phyloP scores from a whole-genome alignment of 1,140 invertebrate genomes.

The Colletes gigas region DNA sequence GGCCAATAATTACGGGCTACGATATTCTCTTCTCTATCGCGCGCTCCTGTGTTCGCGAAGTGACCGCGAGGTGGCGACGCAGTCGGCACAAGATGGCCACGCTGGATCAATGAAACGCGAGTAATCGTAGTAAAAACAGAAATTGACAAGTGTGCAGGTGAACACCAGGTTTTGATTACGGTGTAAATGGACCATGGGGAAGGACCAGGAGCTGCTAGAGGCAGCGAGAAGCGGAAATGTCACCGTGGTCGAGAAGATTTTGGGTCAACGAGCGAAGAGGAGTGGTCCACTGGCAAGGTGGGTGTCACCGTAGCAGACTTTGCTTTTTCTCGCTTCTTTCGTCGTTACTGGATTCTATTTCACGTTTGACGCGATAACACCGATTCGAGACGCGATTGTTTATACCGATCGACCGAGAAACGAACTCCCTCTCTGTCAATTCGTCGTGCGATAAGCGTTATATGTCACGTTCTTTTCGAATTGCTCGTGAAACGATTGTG shows the following conservation, averaged over 20 bases:
- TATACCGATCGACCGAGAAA: not conserved
- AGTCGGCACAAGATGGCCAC: constrained; percentile 85
- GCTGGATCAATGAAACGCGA: constrained; percentile 88
- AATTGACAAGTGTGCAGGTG: constrained; percentile 83
- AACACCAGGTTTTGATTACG: constrained; percentile 76
- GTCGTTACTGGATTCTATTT: constrained; percentile 7
- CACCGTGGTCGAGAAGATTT: constrained; percentile 93
- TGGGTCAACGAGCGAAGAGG: constrained; percentile 93
- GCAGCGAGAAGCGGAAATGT: constrained; percentile 95
- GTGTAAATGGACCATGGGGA: constrained; percentile 92
- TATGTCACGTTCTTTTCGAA: constrained; percentile 35
- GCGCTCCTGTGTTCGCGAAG: constrained; percentile 29
- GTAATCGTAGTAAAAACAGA: constrained; percentile 83
- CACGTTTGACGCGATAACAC: not conserved
- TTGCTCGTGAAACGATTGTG: constrained; percentile 15
- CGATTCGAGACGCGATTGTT: no score
- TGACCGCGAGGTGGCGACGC: constrained; percentile 80
- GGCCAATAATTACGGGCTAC: not conserved
- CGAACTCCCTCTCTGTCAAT: constrained; percentile 37
- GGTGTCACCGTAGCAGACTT: constrained; percentile 76
- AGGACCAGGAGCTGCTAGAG: constrained; percentile 97
- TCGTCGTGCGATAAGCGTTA: constrained; percentile 18
- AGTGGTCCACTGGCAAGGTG: constrained; percentile 96
- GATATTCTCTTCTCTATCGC: constrained; percentile 1
- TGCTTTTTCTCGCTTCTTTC: constrained; percentile 50